Conservation (phyloP, 2,888 invertebrate genomes). For the Zaprionus obscuricornis region DNA sequence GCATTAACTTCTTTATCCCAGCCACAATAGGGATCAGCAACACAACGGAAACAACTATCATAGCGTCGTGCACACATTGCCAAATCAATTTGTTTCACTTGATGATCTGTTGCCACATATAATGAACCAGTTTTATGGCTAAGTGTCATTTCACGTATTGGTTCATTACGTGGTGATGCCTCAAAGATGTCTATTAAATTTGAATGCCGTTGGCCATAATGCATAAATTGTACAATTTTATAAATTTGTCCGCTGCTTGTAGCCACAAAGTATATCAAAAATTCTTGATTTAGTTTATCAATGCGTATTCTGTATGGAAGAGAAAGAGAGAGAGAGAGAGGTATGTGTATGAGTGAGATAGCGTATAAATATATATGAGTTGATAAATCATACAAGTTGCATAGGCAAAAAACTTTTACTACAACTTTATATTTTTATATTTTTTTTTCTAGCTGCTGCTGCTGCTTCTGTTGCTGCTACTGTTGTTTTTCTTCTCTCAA, state of each 20-base stretch:
- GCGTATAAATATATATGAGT: not conserved
- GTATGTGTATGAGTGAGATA: not conserved
- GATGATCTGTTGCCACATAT: slow-evolving; percentile 94
- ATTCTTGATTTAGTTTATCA: slow-evolving; percentile 86
- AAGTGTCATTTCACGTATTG: slow-evolving; percentile 94
- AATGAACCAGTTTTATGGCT: slow-evolving; percentile 94
- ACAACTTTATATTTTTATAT: slow-evolving; percentile 19
- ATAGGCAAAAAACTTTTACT: slow-evolving; percentile 9
- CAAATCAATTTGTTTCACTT: slow-evolving; percentile 94
- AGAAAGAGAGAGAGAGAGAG: not conserved
- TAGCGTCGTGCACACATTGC: slow-evolving; percentile 95
- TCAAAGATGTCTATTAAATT: slow-evolving; percentile 95
- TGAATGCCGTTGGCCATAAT: slow-evolving; percentile 91
- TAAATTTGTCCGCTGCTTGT: slow-evolving; percentile 94
- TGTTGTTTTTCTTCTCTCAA: no score
- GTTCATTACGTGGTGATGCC: slow-evolving; percentile 92
- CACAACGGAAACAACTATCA: slow-evolving; percentile 95
- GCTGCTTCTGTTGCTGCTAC: no score
- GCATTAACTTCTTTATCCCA: slow-evolving; percentile 96
- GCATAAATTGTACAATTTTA: slow-evolving; percentile 96
- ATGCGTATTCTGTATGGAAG: slow-evolving; percentile 80
- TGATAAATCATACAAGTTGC: slow-evolving; percentile 33
- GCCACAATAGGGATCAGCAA: slow-evolving; percentile 97
- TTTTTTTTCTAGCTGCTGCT: no score
- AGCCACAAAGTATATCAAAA: slow-evolving; percentile 95